Conservation (phyloP, 1,140 invertebrate genomes). For the Trichonephila inaurata region DNA sequence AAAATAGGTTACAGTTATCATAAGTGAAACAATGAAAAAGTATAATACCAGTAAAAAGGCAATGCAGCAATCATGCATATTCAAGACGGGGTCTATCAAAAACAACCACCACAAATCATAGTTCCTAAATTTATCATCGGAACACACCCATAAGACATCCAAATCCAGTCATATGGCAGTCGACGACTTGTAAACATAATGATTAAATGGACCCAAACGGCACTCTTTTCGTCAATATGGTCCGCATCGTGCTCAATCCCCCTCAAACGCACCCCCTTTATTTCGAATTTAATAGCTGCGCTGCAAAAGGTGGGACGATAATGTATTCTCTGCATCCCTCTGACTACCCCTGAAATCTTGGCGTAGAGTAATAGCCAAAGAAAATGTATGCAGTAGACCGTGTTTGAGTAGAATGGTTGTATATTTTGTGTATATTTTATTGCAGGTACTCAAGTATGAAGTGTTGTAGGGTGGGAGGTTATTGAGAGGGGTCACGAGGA, state of each 20-base stretch:
- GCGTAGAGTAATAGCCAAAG: slow-evolving; percentile 8
- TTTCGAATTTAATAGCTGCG: neutral
- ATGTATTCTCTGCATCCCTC: neutral
- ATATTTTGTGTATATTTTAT: slow-evolving; percentile 42
- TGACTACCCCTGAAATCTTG: neutral
- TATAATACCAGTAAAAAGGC: neutral
- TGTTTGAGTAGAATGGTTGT: neutral
- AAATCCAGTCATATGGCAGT: neutral
- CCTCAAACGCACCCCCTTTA: neutral
- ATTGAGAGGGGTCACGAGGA: neutral
- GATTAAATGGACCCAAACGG: slow-evolving; percentile 30
- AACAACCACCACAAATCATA: neutral
- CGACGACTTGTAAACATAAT: slow-evolving; percentile 47
- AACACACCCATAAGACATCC: neutral
- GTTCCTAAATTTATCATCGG: neutral
- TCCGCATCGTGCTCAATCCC: neutral
- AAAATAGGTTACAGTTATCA: too few relatives aligned
- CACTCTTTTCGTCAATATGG: neutral
- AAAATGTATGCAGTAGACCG: slow-evolving; percentile 7
- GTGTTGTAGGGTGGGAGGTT: neutral
- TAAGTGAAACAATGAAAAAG: too few relatives aligned
- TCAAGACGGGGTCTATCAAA: neutral
- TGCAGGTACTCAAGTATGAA: slow-evolving; percentile 38
- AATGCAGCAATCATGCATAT: neutral
- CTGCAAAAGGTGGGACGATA: neutral